Conservation (phyloP, 2,113 vertebrate genomes). For the Poecile atricapillus region DNA sequence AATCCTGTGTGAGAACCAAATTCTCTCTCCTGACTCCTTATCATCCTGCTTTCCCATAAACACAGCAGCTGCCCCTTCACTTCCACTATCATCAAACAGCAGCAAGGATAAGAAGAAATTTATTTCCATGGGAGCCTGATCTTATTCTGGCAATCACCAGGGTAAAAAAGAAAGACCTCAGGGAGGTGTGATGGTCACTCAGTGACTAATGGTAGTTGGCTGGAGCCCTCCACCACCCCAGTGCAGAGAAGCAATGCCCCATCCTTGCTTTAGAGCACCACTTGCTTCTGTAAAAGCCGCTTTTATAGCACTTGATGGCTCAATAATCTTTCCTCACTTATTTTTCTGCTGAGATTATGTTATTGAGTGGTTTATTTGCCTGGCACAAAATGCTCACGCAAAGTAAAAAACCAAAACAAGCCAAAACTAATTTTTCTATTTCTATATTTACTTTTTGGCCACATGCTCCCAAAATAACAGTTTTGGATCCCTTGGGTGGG, state of each 20-base stretch:
- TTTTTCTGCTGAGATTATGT: neutral
- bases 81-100: neutral
- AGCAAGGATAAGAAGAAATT: neutral
- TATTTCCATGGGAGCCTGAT: neutral
- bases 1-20: neutral
- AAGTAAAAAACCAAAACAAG: fast-evolving
- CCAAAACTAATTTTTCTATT: neutral
- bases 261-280: neutral
- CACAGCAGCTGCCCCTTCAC: neutral
- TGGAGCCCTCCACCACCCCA: neutral
- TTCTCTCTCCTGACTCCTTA: neutral
- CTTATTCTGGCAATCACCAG: neutral
- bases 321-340: neutral
- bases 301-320: neutral
- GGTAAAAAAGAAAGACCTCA: neutral
- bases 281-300: neutral
- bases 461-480: neutral
- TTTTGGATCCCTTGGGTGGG: neutral
- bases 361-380: neutral
- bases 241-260: neutral
- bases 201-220: neutral
- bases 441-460: neutral
- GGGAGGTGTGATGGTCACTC: neutral
- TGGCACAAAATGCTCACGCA: neutral
- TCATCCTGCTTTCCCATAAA: neutral